Conservation (phyloP, 1,140 invertebrate genomes). For the Drosophila navojoa region DNA sequence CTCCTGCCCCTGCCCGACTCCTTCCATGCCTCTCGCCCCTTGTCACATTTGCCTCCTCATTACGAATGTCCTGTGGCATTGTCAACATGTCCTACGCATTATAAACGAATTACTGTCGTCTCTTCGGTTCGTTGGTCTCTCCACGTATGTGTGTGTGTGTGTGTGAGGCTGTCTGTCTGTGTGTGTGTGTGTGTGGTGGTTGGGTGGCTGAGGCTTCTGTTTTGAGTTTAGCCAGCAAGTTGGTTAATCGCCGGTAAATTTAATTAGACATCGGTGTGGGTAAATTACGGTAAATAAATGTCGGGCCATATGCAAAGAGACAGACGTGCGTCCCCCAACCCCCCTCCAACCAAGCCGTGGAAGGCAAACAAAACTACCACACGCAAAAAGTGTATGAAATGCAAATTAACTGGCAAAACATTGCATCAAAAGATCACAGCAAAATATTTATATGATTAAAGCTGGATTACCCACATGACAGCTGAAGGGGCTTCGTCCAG, state of each 20-base stretch:
- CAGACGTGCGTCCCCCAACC: slow-evolving; percentile 32
- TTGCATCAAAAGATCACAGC: background rate
- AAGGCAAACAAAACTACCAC: slow-evolving; percentile 43
- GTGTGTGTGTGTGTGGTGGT: slow-evolving; percentile 14
- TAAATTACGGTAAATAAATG: slow-evolving; percentile 79
- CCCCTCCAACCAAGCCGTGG: slow-evolving; percentile 49
- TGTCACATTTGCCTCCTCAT: slow-evolving; percentile 59
- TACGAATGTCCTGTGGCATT: slow-evolving; percentile 82
- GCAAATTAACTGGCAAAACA: slow-evolving; percentile 43
- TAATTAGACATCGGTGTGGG: slow-evolving; percentile 76
- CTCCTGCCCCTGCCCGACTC: slow-evolving; percentile 1
- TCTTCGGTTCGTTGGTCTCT: slow-evolving; percentile 24
- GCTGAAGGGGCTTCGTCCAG: too few relatives aligned
- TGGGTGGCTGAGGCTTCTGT: slow-evolving; percentile 41
- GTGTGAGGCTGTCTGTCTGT: slow-evolving; percentile 13
- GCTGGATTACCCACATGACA: background rate
- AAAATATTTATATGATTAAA: background rate
- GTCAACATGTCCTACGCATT: slow-evolving; percentile 83
- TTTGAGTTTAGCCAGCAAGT: slow-evolving; percentile 74
- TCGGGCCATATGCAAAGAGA: slow-evolving; percentile 54
- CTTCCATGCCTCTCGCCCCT: background rate
- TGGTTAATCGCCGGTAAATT: slow-evolving; percentile 83
- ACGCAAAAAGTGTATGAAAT: slow-evolving; percentile 36
- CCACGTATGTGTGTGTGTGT: slow-evolving; percentile 14
- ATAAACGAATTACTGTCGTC: slow-evolving; percentile 83